These are phyloP conservation scores for Chrysina gloriosa DNA, from an alignment of 2,888 invertebrate species.

Conservation along the genomic window DNA sequence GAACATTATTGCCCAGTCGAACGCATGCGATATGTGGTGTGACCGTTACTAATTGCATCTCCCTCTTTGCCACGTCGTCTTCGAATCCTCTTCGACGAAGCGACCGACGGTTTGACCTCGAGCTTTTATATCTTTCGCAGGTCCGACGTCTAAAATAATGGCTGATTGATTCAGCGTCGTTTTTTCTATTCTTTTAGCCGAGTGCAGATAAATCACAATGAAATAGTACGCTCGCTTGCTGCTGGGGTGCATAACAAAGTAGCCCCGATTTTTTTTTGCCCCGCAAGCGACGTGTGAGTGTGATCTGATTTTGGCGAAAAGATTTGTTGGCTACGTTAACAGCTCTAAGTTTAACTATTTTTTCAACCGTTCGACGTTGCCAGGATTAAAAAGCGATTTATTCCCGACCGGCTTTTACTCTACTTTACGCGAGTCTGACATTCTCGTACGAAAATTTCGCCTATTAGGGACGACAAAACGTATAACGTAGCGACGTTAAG, in stretches of 20 bases:
- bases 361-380: constrained; percentile 35
- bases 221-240: constrained; percentile 63
- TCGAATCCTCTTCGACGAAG: constrained; percentile 55
- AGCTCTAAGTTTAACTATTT: constrained; percentile 46
- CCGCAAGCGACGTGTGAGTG: constrained; percentile 40
- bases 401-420: no score
- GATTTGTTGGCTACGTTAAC: constrained; percentile 50
- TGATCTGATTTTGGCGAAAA: constrained; percentile 61
- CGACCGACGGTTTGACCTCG: constrained; percentile 61
- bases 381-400: constrained; percentile 10
- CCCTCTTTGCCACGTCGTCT: constrained; percentile 39
- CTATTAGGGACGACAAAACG: no score
- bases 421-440: no score
- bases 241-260: constrained; percentile 66
- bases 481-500: neutral
- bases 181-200: constrained; percentile 66
- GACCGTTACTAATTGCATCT: constrained; percentile 26
- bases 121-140: constrained; percentile 64
- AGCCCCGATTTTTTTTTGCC: constrained; percentile 57
- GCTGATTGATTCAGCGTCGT: constrained; percentile 66
- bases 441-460: no score
- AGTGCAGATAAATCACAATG: constrained; percentile 67
- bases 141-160: constrained; percentile 64
- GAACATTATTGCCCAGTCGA: neutral
- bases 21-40: neutral